Base-by-base conservation (phyloP, 2,888 invertebrate species). In the Limnephilus auricula region DNA sequence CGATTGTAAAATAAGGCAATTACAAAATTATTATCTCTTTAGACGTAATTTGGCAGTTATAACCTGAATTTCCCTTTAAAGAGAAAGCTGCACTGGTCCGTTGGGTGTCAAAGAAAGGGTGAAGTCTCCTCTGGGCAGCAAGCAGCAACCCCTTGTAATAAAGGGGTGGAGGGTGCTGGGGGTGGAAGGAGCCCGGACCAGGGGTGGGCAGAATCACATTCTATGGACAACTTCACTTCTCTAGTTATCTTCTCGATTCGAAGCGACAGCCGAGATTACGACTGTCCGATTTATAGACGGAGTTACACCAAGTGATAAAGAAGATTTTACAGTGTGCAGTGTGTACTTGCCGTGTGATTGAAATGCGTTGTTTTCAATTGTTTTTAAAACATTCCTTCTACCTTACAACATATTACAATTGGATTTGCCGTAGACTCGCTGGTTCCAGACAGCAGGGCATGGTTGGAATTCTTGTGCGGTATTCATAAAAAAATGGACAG, bases 201-300 rank as follows among this genome's bases (percentile, higher is more conserved):
- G 79, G 37, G 18, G 65, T 89, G 87, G 15, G n/a, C 34, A 87
- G 45, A 45, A 79, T 80, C 82, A 89, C 82, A 89, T 82, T 86
- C 90, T n/a, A 80, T 90, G 91, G 91, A 79, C 86, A 91, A 82
- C 86, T 91, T 89, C 79, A 86, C 90, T 65, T 91, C 84, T 37
- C 40, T 37, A 0, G 91, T 91, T 91, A 91, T 91, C 91, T 91
- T 50, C 79, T 37, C 85, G n/a, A 91, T 91, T 91, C 90, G 91
- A 80, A 37, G 89, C 89, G 90, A 91, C 91, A 91, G 86, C 91
- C n/a, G 85, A 91, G 91, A 90, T 91, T 91, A 86, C 91, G 84
- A 86, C 85, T 91, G 91, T 91, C 89, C 87, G 84, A 84, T 84
- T 84, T 40, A 84, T 40, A 82, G 82, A 82, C 32, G 12, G 32